A percentile compares a stretch with the other conserved stretches of the same genome.
These are phyloP conservation scores for Atta cephalotes DNA, from an alignment of 1,140 invertebrate species.

Conservation along the genomic window DNA sequence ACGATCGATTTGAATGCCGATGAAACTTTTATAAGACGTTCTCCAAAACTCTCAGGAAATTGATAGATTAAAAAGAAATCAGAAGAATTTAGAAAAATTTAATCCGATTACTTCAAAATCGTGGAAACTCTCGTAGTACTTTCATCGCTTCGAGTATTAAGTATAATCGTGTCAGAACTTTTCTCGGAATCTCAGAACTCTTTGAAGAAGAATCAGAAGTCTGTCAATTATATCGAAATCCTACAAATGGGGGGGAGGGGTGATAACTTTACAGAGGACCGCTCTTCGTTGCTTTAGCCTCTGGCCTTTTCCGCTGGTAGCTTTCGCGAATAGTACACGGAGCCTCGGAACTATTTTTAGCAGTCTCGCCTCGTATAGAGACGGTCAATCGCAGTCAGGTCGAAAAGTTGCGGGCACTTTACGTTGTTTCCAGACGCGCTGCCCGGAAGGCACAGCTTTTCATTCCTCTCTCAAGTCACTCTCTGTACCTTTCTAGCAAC, in stretches of 20 bases:
- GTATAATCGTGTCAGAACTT: constrained; percentile 15
- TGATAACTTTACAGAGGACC: neutral
- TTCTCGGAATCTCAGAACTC: neutral
- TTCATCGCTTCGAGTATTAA: neutral
- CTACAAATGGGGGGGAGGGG: neutral
- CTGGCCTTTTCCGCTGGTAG: neutral
- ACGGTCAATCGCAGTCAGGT: constrained; percentile 58
- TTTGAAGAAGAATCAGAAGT: neutral
- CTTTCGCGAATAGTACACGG: constrained; percentile 13
- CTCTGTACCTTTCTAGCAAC: constrained; percentile 20
- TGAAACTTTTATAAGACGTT: neutral
- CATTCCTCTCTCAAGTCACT: constrained; percentile 27
- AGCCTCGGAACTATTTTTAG: constrained; percentile 55
- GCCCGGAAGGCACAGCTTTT: constrained; percentile 30
- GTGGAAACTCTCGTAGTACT: neutral
- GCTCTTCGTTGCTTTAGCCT: neutral
- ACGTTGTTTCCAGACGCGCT: constrained; percentile 34
- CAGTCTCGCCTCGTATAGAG: constrained; percentile 18
- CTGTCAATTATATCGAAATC: constrained; percentile 12
- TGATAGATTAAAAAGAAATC: neutral
- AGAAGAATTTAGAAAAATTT: neutral
- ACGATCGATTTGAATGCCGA: neutral
- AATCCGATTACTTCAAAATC: neutral
- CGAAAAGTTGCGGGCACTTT: constrained; percentile 46
- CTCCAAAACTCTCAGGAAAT: neutral